These are phyloP conservation scores for Eueremaeus valkanovi DNA, from an alignment of 2,888 invertebrate species.

Conservation along the genomic window DNA sequence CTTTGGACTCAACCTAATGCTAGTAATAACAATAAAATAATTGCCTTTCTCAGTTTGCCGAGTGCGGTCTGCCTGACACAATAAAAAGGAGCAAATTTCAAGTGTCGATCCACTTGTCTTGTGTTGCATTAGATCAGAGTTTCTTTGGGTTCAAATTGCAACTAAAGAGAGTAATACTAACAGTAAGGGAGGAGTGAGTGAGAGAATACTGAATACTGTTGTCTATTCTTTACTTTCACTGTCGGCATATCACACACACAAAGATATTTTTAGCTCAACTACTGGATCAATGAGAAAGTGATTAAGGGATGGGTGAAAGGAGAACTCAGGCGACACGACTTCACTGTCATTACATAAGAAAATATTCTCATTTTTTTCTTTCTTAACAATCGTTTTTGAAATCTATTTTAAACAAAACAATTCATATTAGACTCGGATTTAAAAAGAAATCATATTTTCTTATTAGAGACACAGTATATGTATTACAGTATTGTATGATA, in stretches of 20 bases:
- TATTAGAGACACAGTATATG: no score
- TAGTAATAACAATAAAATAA: no score
- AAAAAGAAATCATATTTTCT: no score
- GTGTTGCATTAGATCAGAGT: not conserved
- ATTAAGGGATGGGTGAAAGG: conserved; percentile 21
- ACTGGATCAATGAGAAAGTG: conserved; percentile 33
- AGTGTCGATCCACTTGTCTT: not conserved
- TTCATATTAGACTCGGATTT: no score
- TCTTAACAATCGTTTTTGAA: not conserved
- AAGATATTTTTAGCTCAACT: conserved; percentile 18
- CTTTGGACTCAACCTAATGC: no score
- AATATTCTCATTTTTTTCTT: conserved; percentile 1
- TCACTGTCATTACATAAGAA: not conserved
- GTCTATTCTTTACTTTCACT: not conserved
- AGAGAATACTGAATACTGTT: no score
- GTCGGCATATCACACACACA: not conserved
- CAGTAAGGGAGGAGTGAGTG: no score
- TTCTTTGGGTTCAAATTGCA: conserved; percentile 6
- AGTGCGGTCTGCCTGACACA: no score
- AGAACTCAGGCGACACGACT: conserved; percentile 11
- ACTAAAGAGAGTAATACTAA: not conserved
- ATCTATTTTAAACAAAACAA: conserved; percentile 6
- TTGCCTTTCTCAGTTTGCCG: no score
- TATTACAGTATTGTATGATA: no score
- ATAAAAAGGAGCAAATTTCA: not conserved